Evolutionary conservation across 2,113 vertebrate genomes (phyloP), one percentile per base, ranked within the genome.

Genomic region (Leptobrachium ailaonicum): DNA sequence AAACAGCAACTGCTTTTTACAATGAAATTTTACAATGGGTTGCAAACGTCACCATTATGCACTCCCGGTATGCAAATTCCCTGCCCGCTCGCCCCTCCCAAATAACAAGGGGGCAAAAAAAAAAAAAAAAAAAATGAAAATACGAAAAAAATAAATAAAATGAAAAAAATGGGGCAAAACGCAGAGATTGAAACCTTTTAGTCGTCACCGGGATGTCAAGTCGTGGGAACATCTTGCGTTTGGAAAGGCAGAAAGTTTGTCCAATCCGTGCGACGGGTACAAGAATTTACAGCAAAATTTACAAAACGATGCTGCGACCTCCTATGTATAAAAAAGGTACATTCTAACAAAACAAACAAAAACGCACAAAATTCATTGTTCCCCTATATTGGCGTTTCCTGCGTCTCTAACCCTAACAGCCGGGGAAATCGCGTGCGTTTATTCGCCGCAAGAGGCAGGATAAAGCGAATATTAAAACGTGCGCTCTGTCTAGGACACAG

Each of bases 21-120:
- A 87, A 2, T 6, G 83, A 85, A 83, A 86, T 82, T 87, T 83
- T 82, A 87, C 86, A 84, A 73, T 42, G 66, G 80, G 82, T 76
- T 77, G 85, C 70, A 79, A 82, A 71, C 40, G 2, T 64, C 53
- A 54, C 45, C 7, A 32, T 76, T 13, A 12, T 6, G 47, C 47
- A 62, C 45, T 40, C 47, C 73, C 12, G 41, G 47, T 47, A 47
- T n/a, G 40, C n/a, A 10, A 32, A 32, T 32, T 32, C 64, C 42
- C 41, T 14, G 41, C 13, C 47, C 63, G 41, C 41, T 7, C 44
- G 41, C 32, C 42, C 13, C 72, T n/a, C 40, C 6, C 40, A 44
- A 20, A 44, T 14, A 43, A 32, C 2, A 3, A 4, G 66, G 41
- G 41, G 3, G 41, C 41, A 64, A 64, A 64, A 64, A 14, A 3